These are phyloP conservation scores for Tringa solitaria DNA, from an alignment of 2,113 vertebrate genomes.

Conservation along the genomic window DNA sequence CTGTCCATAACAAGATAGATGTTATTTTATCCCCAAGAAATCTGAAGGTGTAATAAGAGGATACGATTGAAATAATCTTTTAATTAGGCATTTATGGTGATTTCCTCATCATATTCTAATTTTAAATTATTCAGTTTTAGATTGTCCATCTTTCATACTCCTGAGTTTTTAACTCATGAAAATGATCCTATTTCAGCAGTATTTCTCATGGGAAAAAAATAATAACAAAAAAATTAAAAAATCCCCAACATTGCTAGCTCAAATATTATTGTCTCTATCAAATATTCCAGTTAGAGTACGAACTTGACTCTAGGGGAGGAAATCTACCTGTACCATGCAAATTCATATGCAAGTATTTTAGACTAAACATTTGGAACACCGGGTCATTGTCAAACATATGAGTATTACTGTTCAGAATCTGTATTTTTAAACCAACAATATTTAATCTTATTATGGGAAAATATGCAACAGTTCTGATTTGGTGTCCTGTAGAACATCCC, in stretches of 20 bases:
- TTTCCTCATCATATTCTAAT: neutral
- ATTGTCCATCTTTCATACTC: neutral
- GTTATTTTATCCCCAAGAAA: neutral
- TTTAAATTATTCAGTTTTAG: neutral
- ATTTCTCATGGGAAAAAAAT: neutral
- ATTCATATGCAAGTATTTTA: neutral
- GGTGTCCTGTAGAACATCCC: too few relatives aligned
- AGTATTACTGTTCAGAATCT: neutral
- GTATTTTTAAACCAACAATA: neutral
- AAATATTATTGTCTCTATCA: neutral
- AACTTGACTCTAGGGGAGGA: neutral
- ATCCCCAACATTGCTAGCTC: fast-evolving
- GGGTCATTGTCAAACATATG: neutral
- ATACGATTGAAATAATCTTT: neutral
- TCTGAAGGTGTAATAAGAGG: neutral
- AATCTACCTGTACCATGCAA: neutral
- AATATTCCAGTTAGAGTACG: neutral
- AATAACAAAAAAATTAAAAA: fast-evolving
- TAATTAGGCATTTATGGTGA: neutral
- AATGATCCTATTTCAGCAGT: neutral
- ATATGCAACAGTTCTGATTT: neutral
- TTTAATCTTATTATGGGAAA: neutral
- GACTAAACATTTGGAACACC: neutral
- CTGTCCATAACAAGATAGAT: neutral
- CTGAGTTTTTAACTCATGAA: neutral